Percentiles rank a stretch among this genome's conserved stretches.
Conservation (phyloP, 2,888 invertebrate species). For the Ctena decussata region DNA sequence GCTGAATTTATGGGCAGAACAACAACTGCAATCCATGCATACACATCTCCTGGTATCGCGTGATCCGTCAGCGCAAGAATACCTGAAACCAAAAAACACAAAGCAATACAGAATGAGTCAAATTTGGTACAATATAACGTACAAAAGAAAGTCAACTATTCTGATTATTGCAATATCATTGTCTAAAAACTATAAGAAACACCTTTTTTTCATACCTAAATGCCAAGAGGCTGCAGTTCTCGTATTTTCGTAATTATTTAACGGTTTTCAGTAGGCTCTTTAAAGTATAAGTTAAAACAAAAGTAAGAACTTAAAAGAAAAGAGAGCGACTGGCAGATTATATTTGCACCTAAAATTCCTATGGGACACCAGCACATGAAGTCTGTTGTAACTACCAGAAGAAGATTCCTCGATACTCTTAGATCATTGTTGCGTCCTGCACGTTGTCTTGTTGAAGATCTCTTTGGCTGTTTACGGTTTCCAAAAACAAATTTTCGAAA, state of each 20-base stretch:
- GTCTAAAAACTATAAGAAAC: no score
- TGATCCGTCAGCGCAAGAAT: slow-evolving; percentile 18
- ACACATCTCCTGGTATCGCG: slow-evolving; percentile 36
- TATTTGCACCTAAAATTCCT: not conserved
- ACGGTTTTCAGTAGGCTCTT: no score
- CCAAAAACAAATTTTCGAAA: not conserved
- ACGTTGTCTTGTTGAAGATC: not conserved
- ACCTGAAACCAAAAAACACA: no score
- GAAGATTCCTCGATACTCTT: not conserved
- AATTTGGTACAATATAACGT: no score
- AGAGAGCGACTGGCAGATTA: not conserved
- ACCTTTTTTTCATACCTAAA: no score
- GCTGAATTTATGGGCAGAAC: not conserved
- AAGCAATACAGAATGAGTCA: no score
- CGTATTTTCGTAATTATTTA: no score
- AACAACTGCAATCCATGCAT: slow-evolving; percentile 49
- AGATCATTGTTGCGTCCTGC: not conserved
- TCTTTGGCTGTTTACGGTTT: not conserved
- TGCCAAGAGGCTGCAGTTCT: no score
- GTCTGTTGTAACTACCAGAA: not conserved
- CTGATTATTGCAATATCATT: no score
- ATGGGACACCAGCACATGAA: not conserved
- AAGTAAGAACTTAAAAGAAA: no score
- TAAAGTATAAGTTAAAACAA: no score
- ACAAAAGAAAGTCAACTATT: no score